phyloP scores from a whole-genome alignment of 2,113 vertebrate genomes.

The Tretioscincus oriximinensis region DNA sequence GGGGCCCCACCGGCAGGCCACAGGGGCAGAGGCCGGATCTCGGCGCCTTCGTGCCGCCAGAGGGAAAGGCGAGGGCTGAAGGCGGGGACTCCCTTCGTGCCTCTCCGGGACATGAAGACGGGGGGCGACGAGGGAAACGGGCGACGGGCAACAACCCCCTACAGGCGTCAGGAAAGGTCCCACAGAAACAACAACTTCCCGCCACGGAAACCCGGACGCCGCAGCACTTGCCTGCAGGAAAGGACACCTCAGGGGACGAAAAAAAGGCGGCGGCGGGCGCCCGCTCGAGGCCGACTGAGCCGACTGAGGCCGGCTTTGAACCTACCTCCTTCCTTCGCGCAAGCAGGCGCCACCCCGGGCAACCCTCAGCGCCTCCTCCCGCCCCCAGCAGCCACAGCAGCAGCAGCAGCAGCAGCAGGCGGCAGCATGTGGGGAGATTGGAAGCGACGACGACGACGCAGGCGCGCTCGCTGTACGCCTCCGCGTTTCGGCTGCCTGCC shows the following conservation, averaged over 20 bases:
- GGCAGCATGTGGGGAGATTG: not conserved
- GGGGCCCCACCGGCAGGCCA: not conserved
- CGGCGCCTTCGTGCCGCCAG: not conserved
- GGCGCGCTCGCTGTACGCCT: slow-evolving; percentile 4
- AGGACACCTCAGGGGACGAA: not conserved
- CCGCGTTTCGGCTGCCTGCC: too few relatives aligned
- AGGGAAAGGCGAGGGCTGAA: not conserved
- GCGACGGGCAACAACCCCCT: not conserved
- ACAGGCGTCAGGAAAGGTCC: too few relatives aligned
- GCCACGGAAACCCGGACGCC: not conserved
- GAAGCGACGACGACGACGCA: not conserved
- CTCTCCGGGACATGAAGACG: not conserved
- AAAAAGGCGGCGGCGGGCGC: not conserved
- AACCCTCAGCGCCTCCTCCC: not conserved
- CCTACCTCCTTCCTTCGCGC: not conserved
- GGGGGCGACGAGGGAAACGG: too few relatives aligned
- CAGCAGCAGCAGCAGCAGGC: not conserved
- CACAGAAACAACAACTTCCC: not conserved
- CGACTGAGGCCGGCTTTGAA: not conserved
- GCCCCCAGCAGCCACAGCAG: not conserved
- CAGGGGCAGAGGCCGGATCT: not conserved
- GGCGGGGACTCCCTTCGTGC: too few relatives aligned
- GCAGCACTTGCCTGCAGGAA: not conserved
- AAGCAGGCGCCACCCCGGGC: not conserved
- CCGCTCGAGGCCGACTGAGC: not conserved